Base-by-base conservation (phyloP, 1,140 invertebrate genomes). In the Phthorimaea operculella region DNA sequence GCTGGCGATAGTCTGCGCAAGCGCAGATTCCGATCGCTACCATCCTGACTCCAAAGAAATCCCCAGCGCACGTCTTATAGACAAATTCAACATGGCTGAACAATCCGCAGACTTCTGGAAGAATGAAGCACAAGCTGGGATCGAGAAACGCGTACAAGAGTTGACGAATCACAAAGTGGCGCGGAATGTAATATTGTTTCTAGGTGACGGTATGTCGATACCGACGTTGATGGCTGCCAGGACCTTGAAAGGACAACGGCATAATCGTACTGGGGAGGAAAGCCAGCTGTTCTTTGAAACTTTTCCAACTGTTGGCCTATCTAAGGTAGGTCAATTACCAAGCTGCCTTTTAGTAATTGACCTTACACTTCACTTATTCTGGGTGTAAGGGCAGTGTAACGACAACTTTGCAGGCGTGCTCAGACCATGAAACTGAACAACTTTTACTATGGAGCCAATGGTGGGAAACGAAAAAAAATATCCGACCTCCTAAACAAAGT, bases 191-290 rank as follows among this genome's bases (percentile, higher is more conserved):
- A 47, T 47, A 3, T 6, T 54, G 33, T 54, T 54, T 18, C 39
- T 45, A 14, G 45, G 45, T 1, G 36, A 34, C 18, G 39, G 33
- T 28, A 21, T 54, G 12, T 42, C 48, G 51, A 48, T 86, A 82
- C 50, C 76, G 82, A 5, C 68, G 86, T 0, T 73, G 79, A 18
- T 79, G 88, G 9, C 87, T 3, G 48, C 48, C 11, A 9, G 48
- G 18, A 50, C 21, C 12, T 86, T 0, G 52, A 88, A 28, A 17
- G 58, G 0, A 58, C 59, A 0, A 89, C 90, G 56, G 87, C 88
- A 21, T 8, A 33, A 33, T 18, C 48, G 48, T 12, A 21, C 48
- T 28, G 48, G 48, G 4, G 48, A 33, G 14, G 48, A 50, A 28
- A 50, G 18, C 5, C 10, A 33, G n/a, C 17, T 50, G 17, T 21